Base-by-base conservation (phyloP, 2,888 invertebrate genomes). In the Apamea crenata region DNA sequence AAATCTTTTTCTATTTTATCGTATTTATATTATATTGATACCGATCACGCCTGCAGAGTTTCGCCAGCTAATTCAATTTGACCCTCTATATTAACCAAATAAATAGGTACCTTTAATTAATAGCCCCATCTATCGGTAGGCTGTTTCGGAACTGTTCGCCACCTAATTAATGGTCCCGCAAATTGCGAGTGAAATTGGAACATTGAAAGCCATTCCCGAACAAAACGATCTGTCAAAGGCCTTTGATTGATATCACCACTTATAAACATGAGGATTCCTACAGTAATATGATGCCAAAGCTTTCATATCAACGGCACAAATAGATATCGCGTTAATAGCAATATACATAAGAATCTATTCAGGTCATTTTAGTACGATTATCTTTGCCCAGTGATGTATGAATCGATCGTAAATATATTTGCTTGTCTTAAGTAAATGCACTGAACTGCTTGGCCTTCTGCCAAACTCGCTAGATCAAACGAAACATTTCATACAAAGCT, bases 401-500 rank as follows among this genome's bases (percentile, higher is more conserved):
- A 80, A 80, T 86, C 81, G 50, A 81, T 83, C 79, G 71, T 83
- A 77, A 82, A 88, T 88, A 71, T 73, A 78, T 81, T 82, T 68
- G 78, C 65, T 79, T 77, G 80, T 84, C 82, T 82, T 83, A 83
- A 82, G 80, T 93, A 92, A 94, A 93, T 92, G 93, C 93, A 93
- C 85, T 90, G 89, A 93, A 93, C 91, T 90, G 91, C 83, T 91
- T 94, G 93, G 92, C 93, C 87, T 74, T 36, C 5, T 79, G 92
- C 93, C 93, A 92, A 91, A 83, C 81, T 86, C 85, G 86, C 89
- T 88, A 79, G 75, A 80, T 84, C 59, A 83, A 82, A 85, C 80
- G 79, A 84, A 80, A 82, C 68, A 73, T 81, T 82, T 91, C 87
- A 97, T 86, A 97, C 97, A 91, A 97, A 97, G 95, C 97, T 97